Evolutionary conservation across 2,113 vertebrate species (phyloP).

Genomic region (Mus musculus): DNA sequence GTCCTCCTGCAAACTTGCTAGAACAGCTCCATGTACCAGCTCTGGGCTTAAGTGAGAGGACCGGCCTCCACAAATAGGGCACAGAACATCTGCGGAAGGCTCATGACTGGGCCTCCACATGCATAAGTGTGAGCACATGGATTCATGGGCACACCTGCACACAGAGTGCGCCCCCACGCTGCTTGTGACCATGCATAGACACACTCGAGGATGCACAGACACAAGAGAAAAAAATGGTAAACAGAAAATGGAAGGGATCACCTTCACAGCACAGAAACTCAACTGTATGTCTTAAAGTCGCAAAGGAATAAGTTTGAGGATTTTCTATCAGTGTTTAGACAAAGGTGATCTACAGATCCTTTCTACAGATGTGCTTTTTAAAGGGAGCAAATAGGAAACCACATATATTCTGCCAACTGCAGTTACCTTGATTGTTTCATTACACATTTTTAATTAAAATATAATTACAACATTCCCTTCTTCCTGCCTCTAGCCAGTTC

Average conservation of each 20-base stretch:
- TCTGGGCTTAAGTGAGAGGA: not conserved
- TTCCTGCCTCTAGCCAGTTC: not conserved
- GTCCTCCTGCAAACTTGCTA: not conserved
- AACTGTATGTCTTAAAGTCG: constrained; percentile 69
- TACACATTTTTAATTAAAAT: not conserved
- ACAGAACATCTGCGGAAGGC: not conserved
- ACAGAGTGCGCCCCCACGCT: no score
- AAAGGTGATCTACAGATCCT: constrained; percentile 59
- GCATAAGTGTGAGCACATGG: no score
- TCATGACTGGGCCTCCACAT: not conserved
- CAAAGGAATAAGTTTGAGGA: constrained; percentile 75
- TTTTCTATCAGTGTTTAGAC: constrained; percentile 71
- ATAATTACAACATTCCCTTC: no score
- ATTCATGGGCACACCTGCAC: not conserved
- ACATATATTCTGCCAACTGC: not conserved
- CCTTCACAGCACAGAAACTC: constrained; percentile 55
- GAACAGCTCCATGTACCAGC: not conserved
- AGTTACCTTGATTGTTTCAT: not conserved
- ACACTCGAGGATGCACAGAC: not conserved
- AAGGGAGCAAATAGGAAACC: constrained; percentile 45
- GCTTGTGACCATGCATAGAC: not conserved
- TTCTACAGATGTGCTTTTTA: constrained; percentile 73
- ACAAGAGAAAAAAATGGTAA: constrained; percentile 56
- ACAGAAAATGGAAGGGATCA: constrained; percentile 76
- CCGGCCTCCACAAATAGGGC: no score